Conservation (phyloP, 30 jellyfish, hydroid and myxozoan genomes). For the Hydra vulgaris region DNA sequence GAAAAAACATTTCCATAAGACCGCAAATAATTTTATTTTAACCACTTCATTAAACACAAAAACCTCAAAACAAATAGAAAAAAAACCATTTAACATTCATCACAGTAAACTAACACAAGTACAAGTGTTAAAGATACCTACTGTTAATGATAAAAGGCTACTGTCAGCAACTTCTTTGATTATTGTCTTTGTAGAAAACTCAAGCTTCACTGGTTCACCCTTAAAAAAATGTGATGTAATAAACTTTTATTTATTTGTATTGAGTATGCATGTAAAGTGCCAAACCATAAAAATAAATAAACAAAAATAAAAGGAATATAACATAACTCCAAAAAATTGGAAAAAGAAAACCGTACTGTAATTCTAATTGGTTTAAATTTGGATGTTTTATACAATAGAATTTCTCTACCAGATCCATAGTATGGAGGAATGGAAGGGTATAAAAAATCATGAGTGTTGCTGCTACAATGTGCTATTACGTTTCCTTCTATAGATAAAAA, state of each 20-base stretch:
- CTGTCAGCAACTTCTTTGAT: slow-evolving; percentile 80
- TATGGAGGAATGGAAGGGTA: slow-evolving; percentile 97
- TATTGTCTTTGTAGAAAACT: slow-evolving; percentile 85
- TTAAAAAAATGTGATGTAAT: slow-evolving; percentile 18
- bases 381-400: slow-evolving; percentile 83
- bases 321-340: neutral
- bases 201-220: slow-evolving; percentile 99
- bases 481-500: slow-evolving; percentile 68
- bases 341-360: slow-evolving; percentile 49
- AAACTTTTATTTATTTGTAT: neutral
- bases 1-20: too few species aligned
- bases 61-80: too few species aligned
- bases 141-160: neutral
- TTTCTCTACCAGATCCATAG: slow-evolving; percentile 96
- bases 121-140: neutral
- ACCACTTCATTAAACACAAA: too few species aligned
- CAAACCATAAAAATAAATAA: neutral
- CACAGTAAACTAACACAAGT: neutral
- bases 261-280: neutral
- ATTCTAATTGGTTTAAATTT: slow-evolving; percentile 89
- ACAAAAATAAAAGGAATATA: neutral
- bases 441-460: slow-evolving; percentile 88
- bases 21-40: too few species aligned
- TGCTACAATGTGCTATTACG: slow-evolving; percentile 92
- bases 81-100: neutral